A percentile compares a stretch with the other conserved stretches of the same genome.
These are phyloP conservation scores for Sebastes paucispinis DNA, from an alignment of 2,797 vertebrate species.

Conservation along the genomic window DNA sequence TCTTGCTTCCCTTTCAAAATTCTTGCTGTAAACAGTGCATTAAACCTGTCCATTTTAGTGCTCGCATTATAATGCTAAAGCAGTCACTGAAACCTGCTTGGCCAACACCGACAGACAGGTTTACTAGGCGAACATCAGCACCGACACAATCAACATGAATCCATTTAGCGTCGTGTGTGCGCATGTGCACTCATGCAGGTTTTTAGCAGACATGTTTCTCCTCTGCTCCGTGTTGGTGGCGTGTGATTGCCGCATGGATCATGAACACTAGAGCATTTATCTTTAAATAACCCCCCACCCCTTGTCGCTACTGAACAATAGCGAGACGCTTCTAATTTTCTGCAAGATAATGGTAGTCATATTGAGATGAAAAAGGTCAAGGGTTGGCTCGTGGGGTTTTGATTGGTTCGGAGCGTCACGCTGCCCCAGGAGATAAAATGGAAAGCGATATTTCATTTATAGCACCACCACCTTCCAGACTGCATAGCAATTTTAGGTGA, in stretches of 20 bases:
- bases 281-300: constrained; percentile 81
- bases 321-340: constrained; percentile 86
- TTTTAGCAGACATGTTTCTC: constrained; percentile 50
- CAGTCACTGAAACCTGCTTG: constrained; percentile 19
- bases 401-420: constrained; percentile 83
- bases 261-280: constrained; percentile 78
- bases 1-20: constrained; percentile 47
- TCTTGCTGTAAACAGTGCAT: constrained; percentile 53
- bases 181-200: constrained; percentile 44
- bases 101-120: constrained; percentile 24
- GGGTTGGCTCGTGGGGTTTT: constrained; percentile 79
- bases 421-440: constrained; percentile 75
- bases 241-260: constrained; percentile 72
- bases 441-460: constrained; percentile 76
- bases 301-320: constrained; percentile 81
- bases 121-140: constrained; percentile 41
- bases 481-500: constrained; percentile 63
- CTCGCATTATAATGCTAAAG: constrained; percentile 38
- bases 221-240: constrained; percentile 46
- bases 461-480: constrained; percentile 51
- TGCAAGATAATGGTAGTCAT: constrained; percentile 87
- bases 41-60: constrained; percentile 53
- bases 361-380: constrained; percentile 86
- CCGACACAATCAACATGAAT: constrained; percentile 41
- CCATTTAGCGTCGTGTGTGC: constrained; percentile 23